Percentiles rank a stretch among this genome's conserved stretches.
phyloP scores from a whole-genome alignment of 2,797 vertebrate genomes.

The Ceryle rudis region DNA sequence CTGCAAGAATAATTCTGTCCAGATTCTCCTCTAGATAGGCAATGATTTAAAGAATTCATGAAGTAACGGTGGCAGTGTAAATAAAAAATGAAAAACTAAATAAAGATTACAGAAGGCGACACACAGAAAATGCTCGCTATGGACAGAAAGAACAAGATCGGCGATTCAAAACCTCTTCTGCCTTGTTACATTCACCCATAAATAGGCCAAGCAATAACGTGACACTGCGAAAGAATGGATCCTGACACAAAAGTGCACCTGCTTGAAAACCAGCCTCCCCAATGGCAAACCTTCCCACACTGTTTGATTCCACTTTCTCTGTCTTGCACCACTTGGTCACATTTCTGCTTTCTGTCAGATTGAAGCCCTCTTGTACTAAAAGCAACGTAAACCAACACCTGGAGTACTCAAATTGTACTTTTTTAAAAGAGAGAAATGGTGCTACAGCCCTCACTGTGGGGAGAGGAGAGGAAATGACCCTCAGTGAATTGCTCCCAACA shows the following conservation, averaged over 20 bases:
- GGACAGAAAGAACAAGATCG: background rate
- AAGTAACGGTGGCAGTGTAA: slow-evolving; percentile 55
- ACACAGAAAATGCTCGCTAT: background rate
- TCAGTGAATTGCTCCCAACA: slow-evolving; percentile 52
- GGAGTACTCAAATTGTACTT: background rate
- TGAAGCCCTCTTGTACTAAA: background rate
- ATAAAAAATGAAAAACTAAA: slow-evolving; percentile 67
- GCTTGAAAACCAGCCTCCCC: background rate
- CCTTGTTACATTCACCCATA: background rate
- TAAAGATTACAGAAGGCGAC: slow-evolving; percentile 3
- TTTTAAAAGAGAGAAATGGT: background rate
- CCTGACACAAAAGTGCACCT: background rate
- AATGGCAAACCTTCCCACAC: background rate
- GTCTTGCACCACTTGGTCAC: background rate
- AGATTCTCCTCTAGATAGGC: slow-evolving; percentile 46
- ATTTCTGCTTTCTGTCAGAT: background rate
- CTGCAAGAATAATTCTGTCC: slow-evolving; percentile 44
- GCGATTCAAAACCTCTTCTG: background rate
- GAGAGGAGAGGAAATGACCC: slow-evolving; percentile 30
- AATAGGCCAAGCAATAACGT: background rate
- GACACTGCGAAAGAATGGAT: background rate
- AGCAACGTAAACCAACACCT: background rate
- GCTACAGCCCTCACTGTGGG: background rate
- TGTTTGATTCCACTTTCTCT: background rate
- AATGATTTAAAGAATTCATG: slow-evolving; percentile 66